Evolutionary conservation across 2,113 vertebrate genomes (phyloP).

Genomic region (Pyrgilauda ruficollis): DNA sequence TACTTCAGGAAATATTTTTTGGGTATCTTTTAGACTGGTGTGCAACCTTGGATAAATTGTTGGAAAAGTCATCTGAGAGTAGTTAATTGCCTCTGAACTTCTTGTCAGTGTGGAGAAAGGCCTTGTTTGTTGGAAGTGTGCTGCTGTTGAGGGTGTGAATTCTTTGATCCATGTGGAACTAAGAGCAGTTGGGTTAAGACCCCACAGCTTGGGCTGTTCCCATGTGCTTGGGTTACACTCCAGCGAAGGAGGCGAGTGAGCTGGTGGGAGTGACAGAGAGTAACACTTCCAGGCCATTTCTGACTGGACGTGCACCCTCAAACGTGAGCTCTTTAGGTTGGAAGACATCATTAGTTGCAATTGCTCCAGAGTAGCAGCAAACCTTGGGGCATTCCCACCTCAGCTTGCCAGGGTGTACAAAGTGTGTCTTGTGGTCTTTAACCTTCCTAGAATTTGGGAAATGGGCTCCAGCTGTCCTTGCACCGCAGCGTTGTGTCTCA

Average conservation of each 20-base stretch:
- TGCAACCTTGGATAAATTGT: neutral
- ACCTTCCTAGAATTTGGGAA: neutral
- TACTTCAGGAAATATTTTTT: neutral
- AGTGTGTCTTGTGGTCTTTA: neutral
- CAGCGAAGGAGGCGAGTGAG: neutral
- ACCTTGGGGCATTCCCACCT: neutral
- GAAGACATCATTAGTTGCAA: neutral
- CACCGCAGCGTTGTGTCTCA: fast-evolving
- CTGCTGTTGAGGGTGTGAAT: neutral
- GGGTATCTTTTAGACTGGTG: neutral
- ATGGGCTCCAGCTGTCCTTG: neutral
- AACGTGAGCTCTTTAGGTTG: neutral
- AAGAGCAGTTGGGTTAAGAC: fast-evolving
- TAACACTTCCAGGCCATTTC: neutral
- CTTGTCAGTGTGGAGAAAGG: neutral
- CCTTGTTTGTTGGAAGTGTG: neutral
- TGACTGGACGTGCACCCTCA: neutral
- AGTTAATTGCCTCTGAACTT: neutral
- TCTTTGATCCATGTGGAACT: neutral
- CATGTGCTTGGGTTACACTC: fast-evolving
- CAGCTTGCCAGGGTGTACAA: neutral
- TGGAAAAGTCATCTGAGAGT: neutral
- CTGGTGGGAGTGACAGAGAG: neutral
- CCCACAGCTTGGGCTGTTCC: neutral
- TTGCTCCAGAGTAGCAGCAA: neutral